Base-by-base conservation (phyloP, 2,797 vertebrate species). In the Alosa sapidissima region DNA sequence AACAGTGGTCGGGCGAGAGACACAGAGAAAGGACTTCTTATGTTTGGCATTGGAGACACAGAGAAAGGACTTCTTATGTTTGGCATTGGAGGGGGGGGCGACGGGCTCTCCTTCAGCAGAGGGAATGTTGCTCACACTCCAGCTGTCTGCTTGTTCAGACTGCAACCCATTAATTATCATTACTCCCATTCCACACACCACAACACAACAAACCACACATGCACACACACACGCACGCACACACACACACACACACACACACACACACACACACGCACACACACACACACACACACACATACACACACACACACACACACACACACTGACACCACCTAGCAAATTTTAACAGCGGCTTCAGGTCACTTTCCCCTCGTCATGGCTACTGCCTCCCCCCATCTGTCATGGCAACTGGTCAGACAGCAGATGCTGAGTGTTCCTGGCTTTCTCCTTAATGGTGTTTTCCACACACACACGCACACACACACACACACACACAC, bases 171-270 rank as follows among this genome's bases (percentile, higher is more conserved):
- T 55, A 55, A 21, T 55, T 55, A 21, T 55, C 54, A 55, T 55
- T 55, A 55, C 54, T 2, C 16, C 28, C 16, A 19, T 55, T 19
- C 19, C 16, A 19, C 54, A 19, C 62, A 28, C 9, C 19, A 62
- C 28, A 28, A 28, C 28, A 28, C 28, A 28, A 28, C 28, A 28
- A 0, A 28, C 28, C 28, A 28, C 28, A 28, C 28, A 28, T 28
- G 28, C 28, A 28, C 28, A 28, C 28, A 28, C 28, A 1, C 28
- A 28, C 28, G 1, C 28, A 28, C 28, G 1, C 28, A 24, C 58
- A 36, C 83, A 54, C 13, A 49, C 83, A 21, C 36, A 36, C 81
- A 65, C 55, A 21, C 47, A 47, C 45, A 81, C 78, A 81, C 81
- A 51, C 72, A 62, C 45, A 33, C 24, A 41, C 48, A 45, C 84